These are phyloP conservation scores for Lasioglossum villosulum DNA, from an alignment of 2,888 invertebrate species.

Conservation along the genomic window DNA sequence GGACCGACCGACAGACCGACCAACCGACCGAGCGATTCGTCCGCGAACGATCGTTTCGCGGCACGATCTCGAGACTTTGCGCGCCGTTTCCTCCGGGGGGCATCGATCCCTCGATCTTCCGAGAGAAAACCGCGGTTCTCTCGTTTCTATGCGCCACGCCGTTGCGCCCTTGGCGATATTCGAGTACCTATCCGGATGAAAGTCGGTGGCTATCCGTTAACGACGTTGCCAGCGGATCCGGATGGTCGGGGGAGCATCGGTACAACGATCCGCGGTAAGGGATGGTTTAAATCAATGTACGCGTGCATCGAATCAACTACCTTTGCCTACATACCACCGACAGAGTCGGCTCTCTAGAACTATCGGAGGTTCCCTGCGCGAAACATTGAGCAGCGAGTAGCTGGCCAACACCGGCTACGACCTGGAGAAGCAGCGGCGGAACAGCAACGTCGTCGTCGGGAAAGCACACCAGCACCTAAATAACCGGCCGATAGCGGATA, in stretches of 20 bases:
- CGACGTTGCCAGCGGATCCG: background rate
- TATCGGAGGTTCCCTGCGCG: slow-evolving; percentile 46
- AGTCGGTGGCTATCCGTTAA: background rate
- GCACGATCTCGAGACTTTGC: slow-evolving; percentile 58
- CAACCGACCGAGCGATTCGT: slow-evolving; percentile 58
- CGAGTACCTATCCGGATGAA: background rate
- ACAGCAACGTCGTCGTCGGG: slow-evolving; percentile 53
- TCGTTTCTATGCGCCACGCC: background rate
- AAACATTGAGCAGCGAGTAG: slow-evolving; percentile 34
- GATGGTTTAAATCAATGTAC: slow-evolving; percentile 76
- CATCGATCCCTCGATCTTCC: slow-evolving; percentile 43
- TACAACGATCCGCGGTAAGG: slow-evolving; percentile 67
- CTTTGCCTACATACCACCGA: slow-evolving; percentile 42
- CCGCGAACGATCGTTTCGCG: slow-evolving; percentile 67
- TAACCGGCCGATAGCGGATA: background rate
- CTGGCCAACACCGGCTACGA: slow-evolving; percentile 16
- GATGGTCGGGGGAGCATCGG: slow-evolving; percentile 44
- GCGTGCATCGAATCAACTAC: slow-evolving; percentile 64
- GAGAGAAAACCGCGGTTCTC: background rate
- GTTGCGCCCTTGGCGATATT: background rate
- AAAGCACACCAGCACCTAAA: slow-evolving; percentile 25
- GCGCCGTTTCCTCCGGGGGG: slow-evolving; percentile 45
- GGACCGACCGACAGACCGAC: slow-evolving; percentile 64
- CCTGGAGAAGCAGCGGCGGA: background rate
- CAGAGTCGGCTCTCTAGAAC: slow-evolving; percentile 38